Conservation (phyloP, 2,113 vertebrate genomes). For the Boulengeromyrus knoepffleri region DNA sequence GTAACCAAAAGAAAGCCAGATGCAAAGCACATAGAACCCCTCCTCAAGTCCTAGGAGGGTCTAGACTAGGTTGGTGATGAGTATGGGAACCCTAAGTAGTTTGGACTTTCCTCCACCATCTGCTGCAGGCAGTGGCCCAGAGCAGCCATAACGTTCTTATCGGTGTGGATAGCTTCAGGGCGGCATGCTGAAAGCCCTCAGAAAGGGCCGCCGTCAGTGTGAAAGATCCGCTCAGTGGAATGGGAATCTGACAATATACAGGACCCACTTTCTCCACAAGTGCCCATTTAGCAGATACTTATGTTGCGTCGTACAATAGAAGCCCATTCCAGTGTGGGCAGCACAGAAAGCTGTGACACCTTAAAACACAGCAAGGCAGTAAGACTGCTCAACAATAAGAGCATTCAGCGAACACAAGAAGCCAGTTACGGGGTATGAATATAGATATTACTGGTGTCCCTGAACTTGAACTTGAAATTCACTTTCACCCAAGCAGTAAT, state of each 20-base stretch:
- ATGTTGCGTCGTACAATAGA: neutral
- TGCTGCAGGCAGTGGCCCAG: neutral
- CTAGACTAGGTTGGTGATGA: neutral
- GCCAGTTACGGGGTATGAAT: neutral
- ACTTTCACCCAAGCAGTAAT: neutral
- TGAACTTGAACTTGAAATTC: neutral
- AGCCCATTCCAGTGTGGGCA: neutral
- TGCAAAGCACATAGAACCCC: neutral
- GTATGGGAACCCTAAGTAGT: neutral
- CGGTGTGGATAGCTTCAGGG: neutral
- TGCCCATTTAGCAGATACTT: neutral
- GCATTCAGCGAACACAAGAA: neutral
- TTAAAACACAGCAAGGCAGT: neutral
- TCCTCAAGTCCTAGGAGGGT: neutral
- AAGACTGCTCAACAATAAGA: neutral
- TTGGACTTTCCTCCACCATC: neutral
- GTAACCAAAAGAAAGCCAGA: neutral
- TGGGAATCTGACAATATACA: neutral
- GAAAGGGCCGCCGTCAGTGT: neutral
- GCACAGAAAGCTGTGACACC: neutral
- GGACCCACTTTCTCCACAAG: neutral
- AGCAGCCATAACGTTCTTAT: neutral
- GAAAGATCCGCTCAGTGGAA: neutral
- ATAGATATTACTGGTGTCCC: neutral
- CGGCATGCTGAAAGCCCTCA: neutral